Evolutionary conservation across 2,113 vertebrate species (phyloP).

Genomic region (human (Homo sapiens)): DNA sequence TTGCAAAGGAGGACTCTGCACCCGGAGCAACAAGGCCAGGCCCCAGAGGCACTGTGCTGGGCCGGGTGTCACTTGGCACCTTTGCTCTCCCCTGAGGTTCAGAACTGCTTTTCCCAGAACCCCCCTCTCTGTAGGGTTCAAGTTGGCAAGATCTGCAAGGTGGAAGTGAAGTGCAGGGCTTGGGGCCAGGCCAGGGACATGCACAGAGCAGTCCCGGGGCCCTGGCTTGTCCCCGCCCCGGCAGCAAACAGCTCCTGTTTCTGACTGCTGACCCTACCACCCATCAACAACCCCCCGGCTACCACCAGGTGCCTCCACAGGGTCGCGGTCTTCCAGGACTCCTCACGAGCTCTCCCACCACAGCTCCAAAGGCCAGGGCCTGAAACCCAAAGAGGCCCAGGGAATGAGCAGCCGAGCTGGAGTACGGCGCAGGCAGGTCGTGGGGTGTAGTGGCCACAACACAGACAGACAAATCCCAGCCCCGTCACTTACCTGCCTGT

Average conservation of each 20-base stretch:
- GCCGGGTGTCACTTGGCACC: not conserved
- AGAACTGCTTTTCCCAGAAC: not conserved
- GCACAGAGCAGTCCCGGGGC: not conserved
- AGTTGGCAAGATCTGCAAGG: not conserved
- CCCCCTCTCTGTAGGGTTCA: not conserved
- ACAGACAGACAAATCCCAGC: not conserved
- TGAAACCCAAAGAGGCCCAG: no score
- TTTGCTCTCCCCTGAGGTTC: not conserved
- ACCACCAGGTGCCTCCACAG: accelerated
- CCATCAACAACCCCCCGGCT: not conserved
- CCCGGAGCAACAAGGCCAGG: accelerated
- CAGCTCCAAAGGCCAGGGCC: no score
- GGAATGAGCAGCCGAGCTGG: not conserved
- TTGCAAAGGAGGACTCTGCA: not conserved
- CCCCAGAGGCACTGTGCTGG: no score
- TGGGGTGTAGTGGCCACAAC: not conserved
- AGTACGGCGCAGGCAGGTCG: accelerated
- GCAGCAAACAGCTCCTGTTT: not conserved
- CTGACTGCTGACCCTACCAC: not conserved
- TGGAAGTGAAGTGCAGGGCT: not conserved
- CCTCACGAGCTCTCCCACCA: not conserved
- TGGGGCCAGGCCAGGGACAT: not conserved
- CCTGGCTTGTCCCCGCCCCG: accelerated
- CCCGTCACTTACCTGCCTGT: not conserved
- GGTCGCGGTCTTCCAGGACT: not conserved